Base-by-base conservation (phyloP, 1,140 invertebrate genomes). In the Bactericera cockerelli region DNA sequence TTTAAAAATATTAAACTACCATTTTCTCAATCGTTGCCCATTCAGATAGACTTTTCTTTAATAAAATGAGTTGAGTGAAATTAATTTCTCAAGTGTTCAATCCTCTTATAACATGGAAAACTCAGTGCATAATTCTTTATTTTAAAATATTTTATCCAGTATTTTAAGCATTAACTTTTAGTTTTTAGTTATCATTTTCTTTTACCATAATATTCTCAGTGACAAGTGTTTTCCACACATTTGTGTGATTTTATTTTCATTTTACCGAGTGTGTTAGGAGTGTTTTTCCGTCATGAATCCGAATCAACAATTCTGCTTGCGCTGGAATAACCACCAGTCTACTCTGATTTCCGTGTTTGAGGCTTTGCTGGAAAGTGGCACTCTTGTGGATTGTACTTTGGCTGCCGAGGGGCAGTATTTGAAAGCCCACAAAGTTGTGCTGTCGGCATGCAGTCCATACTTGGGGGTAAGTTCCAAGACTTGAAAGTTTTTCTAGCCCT, bases 281-380 rank as follows among this genome's bases (percentile, higher is more conserved):
- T 49, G 22, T 60, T 60, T 26, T 38, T 56, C 49, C 22, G 24
- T 55, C 14, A 60, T 71, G 68, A 70, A 67, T 58, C 67, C 69
- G 42, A 70, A 73, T 58, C 77, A 78, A 68, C 74, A 77, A 64
- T 78, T 77, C 67, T 78, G 76, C 68, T 68, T 79, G 42, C 71
- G 76, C 64, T 79, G 77, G 77, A 77, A 78, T 66, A 77, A 77
- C 65, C 77, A 78, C 66, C 75, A 76, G 64, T 70, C 68, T 22
- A 79, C 77, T 24, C 68, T 79, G 63, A 67, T 77, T 39, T 71
- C 73, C 56, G 74, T 76, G 16, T 77, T 79, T 64, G 75, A 77
- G 60, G 68, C 69, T 33, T 65, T 79, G 26, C 65, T 77, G 28
- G 70, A 71, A 38, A 72, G 70, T 59, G 76, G 76, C 61, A 68